phyloP scores from a whole-genome alignment of 2,797 vertebrate species.

The Morelia viridis region DNA sequence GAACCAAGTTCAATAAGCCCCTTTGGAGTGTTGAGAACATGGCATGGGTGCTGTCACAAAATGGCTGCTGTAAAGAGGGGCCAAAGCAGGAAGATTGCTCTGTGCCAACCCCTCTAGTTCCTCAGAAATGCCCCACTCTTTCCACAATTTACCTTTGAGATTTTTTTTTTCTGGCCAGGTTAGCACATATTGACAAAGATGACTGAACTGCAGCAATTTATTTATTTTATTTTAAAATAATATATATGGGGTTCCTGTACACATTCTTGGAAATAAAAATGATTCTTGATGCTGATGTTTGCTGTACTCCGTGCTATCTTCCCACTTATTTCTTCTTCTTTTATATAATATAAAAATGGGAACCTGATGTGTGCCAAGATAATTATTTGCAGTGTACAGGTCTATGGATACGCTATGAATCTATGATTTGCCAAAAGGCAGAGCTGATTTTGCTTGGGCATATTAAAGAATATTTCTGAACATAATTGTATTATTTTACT shows the following conservation, averaged over 20 bases:
- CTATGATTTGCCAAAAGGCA: constrained; percentile 18
- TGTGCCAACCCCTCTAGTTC: not conserved
- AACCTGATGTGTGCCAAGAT: not conserved
- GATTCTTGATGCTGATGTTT: not conserved
- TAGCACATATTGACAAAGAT: not conserved
- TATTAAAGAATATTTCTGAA: constrained; percentile 42
- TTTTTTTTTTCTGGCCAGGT: not conserved
- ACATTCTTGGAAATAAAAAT: not conserved
- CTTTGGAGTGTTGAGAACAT: not conserved
- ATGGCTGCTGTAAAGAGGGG: not conserved
- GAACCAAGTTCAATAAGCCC: not conserved
- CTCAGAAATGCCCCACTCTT: not conserved
- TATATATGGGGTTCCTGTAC: not conserved
- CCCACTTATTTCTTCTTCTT: not conserved
- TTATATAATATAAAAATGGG: not conserved
- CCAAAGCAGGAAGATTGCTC: not conserved
- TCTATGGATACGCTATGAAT: not conserved
- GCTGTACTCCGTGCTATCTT: not conserved
- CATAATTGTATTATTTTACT: constrained; percentile 8
- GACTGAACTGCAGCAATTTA: not conserved
- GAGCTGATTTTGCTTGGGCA: constrained; percentile 1
- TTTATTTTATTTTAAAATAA: not conserved
- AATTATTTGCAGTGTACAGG: not conserved
- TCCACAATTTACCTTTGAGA: not conserved
- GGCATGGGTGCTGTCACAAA: not conserved